A percentile compares a stretch with the other conserved stretches of the same genome.
phyloP scores from a whole-genome alignment of 1,140 invertebrate species.

The Philotrypesis tridentata region DNA sequence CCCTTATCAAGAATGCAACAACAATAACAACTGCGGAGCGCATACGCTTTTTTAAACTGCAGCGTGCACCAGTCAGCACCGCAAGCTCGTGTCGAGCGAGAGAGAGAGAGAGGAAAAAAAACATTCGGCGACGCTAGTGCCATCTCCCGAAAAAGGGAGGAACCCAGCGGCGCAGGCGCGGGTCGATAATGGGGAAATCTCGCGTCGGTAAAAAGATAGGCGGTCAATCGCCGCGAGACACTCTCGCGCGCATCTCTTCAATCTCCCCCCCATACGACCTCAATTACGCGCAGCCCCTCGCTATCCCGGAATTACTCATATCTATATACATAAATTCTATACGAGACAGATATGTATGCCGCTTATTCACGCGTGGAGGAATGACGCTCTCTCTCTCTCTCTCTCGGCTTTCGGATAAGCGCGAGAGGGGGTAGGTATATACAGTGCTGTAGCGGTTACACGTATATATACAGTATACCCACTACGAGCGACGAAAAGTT shows the following conservation, averaged over 20 bases:
- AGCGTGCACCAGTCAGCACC: too few species aligned
- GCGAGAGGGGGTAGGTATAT: too few species aligned
- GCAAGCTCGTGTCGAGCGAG: too few species aligned
- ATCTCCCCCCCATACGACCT: neutral
- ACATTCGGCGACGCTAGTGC: slow-evolving; percentile 36
- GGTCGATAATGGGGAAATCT: slow-evolving; percentile 50
- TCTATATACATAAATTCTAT: neutral
- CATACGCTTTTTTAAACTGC: too few species aligned
- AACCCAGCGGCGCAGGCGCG: neutral
- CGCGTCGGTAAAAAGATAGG: slow-evolving; percentile 42
- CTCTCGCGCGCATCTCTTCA: neutral
- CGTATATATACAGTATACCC: too few species aligned
- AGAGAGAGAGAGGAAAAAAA: too few species aligned
- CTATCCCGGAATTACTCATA: neutral
- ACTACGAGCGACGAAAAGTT: slow-evolving; percentile 59
- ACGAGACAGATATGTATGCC: too few species aligned
- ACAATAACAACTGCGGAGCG: too few species aligned
- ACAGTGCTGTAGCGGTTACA: too few species aligned
- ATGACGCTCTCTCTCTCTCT: neutral
- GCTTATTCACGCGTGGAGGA: neutral
- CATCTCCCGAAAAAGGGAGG: slow-evolving; percentile 45
- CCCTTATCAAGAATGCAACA: too few species aligned
- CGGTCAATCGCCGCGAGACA: neutral
- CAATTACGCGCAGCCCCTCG: neutral
- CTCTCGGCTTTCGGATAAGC: too few species aligned